Evolutionary conservation across 2,113 vertebrate genomes (phyloP).

Genomic region (Tragelaphus buxtoni): DNA sequence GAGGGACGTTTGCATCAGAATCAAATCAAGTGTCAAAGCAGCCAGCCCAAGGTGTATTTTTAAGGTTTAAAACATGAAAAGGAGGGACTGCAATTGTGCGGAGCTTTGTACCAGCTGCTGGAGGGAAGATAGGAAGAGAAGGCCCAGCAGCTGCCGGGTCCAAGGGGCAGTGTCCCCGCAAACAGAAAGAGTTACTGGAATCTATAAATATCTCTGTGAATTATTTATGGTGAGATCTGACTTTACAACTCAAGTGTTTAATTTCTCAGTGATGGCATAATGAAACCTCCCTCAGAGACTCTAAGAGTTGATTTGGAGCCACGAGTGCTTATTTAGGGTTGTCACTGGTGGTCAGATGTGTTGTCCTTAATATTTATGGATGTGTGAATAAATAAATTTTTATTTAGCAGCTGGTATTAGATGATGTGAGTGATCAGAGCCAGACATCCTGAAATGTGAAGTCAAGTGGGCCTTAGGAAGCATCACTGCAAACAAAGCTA

Average conservation of each 20-base stretch:
- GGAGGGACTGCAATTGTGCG: not conserved
- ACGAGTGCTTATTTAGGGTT: constrained; percentile 20
- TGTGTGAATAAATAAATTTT: constrained; percentile 64
- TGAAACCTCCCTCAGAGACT: not conserved
- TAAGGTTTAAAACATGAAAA: too few species aligned
- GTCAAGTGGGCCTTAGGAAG: too few species aligned
- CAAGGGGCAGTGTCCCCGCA: not conserved
- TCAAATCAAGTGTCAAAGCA: not conserved
- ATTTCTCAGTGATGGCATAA: constrained; percentile 37
- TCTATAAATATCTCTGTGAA: constrained; percentile 73
- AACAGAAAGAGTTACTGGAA: constrained; percentile 55
- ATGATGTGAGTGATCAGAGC: not conserved
- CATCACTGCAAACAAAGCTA: too few species aligned
- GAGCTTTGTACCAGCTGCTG: constrained; percentile 53
- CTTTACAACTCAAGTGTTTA: constrained; percentile 60
- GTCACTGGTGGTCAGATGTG: not conserved
- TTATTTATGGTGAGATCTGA: constrained; percentile 72
- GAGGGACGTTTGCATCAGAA: not conserved
- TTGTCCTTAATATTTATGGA: constrained; percentile 72
- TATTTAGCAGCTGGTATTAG: constrained; percentile 21
- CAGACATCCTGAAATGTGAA: not conserved
- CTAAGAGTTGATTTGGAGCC: constrained; percentile 43
- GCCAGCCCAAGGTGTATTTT: too few species aligned
- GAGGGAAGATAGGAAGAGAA: not conserved
- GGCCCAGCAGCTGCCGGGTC: accelerated